Base-by-base conservation (phyloP, 2,888 invertebrate genomes). In the Stenolophus ochropezus region DNA sequence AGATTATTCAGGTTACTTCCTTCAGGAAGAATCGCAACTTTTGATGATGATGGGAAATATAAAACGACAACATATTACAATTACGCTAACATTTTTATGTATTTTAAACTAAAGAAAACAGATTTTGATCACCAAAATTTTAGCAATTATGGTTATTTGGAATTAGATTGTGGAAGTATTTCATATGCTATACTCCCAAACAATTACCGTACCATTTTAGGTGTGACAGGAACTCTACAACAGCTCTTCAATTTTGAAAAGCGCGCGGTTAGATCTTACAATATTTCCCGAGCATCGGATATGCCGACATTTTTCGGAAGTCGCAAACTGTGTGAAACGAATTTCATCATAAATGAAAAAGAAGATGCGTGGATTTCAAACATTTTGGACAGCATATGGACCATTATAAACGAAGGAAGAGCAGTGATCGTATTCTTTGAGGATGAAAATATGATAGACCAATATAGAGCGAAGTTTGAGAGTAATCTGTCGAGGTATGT, bases 261-360 rank as follows among this genome's bases (percentile, higher is more conserved):
- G 20, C 16, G 20, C 18, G 61, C 61, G 1, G 61, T 77, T 4
- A 42, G 21, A 8, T 61, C 47, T 1, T 77, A 77, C 21, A 21
- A 42, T 1, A 77, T 77, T 14, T 18, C 33, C 8, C 25, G 61
- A 1, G 61, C 21, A n/a, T 77, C 77, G 1, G 51, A 47, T 8
- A 77, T 77, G 77, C 77, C 77, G n/a, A 33, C 77, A n/a, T 77
- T 77, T 11, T 77, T 61, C 23, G 77, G 77, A 21, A 16, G 23
- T 21, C 21, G 16, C 23, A 77, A 77, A 47, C 42, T 77, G 21
- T 16, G 56, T 6, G 14, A 6, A 4, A 27, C 23, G 14, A 33
- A 20, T 33, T 77, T 77, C 18, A 42, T 14, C 5, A 42, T 61
- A n/a, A 8, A 20, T 8, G 42, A 23, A 11, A 61, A 14, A n/a